Conservation (phyloP, 2,888 invertebrate species). For the Drosophila seclusa region DNA sequence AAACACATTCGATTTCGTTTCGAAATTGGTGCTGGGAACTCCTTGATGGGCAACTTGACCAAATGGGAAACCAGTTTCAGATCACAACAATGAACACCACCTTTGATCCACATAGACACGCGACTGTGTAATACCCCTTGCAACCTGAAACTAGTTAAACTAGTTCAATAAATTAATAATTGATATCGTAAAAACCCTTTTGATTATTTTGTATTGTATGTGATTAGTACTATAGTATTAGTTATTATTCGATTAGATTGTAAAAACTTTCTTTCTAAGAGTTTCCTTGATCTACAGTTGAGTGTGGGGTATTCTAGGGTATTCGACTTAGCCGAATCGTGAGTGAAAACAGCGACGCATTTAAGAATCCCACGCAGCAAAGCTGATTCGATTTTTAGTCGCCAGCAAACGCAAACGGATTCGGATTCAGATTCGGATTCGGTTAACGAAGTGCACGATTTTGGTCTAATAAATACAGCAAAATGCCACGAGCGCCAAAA, state of each 20-base stretch:
- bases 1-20: slow-evolving; percentile 67
- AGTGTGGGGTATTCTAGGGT: slow-evolving; percentile 18
- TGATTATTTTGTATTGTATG: neutral
- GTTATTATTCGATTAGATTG: neutral
- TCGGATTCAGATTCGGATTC: slow-evolving; percentile 40
- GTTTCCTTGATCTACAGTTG: neutral
- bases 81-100: slow-evolving; percentile 34
- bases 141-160: neutral
- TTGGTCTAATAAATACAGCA: slow-evolving; percentile 71
- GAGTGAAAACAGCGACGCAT: slow-evolving; percentile 43
- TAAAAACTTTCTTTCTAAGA: neutral
- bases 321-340: slow-evolving; percentile 19
- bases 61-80: slow-evolving; percentile 70
- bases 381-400: slow-evolving; percentile 45
- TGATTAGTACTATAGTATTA: no score
- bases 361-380: slow-evolving; percentile 78
- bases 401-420: slow-evolving; percentile 31
- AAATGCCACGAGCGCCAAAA: slow-evolving; percentile 23
- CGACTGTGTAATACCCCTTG: slow-evolving; percentile 21
- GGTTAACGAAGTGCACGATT: slow-evolving; percentile 77
- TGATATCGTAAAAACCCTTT: neutral
- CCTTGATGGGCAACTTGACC: slow-evolving; percentile 74
- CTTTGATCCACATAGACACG: neutral
- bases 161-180: neutral
- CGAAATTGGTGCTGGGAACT: slow-evolving; percentile 54